Evolutionary conservation across 2,797 vertebrate species (phyloP).

Genomic region (Protosalanx chinensis): DNA sequence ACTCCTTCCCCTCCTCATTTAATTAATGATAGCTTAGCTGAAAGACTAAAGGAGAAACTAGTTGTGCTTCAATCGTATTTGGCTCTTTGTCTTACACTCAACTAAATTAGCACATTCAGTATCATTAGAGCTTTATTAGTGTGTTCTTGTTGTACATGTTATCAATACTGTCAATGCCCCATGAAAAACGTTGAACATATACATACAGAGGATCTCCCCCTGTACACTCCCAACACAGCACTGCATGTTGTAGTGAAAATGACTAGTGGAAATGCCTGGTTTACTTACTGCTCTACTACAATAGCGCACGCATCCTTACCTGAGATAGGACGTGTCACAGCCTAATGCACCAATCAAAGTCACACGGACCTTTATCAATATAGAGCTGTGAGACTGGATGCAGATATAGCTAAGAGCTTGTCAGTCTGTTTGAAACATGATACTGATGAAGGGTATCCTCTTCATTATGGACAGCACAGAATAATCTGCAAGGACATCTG

Average conservation of each 20-base stretch:
- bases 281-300: constrained; percentile 5
- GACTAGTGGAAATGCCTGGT: not conserved
- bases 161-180: not conserved
- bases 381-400: not conserved
- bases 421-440: constrained; percentile 26
- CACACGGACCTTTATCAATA: too few relatives aligned
- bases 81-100: too few relatives aligned
- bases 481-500: constrained; percentile 18
- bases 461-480: constrained; percentile 22
- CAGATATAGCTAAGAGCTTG: not conserved
- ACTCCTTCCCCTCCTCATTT: too few relatives aligned
- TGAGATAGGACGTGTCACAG: too few relatives aligned
- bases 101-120: not conserved
- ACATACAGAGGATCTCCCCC: constrained; percentile 7
- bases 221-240: constrained; percentile 10
- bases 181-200: constrained; percentile 11
- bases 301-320: too few relatives aligned
- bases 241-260: not conserved
- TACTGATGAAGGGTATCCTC: constrained; percentile 17
- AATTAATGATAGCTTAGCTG: not conserved
- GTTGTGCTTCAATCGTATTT: not conserved
- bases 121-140: not conserved
- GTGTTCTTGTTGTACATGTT: constrained; percentile 1
- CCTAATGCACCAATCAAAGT: too few relatives aligned
- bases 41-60: not conserved